Percentiles rank a stretch among this genome's conserved stretches.
phyloP scores from a whole-genome alignment of 2,113 vertebrate genomes.

The Gorsachius goisagi region DNA sequence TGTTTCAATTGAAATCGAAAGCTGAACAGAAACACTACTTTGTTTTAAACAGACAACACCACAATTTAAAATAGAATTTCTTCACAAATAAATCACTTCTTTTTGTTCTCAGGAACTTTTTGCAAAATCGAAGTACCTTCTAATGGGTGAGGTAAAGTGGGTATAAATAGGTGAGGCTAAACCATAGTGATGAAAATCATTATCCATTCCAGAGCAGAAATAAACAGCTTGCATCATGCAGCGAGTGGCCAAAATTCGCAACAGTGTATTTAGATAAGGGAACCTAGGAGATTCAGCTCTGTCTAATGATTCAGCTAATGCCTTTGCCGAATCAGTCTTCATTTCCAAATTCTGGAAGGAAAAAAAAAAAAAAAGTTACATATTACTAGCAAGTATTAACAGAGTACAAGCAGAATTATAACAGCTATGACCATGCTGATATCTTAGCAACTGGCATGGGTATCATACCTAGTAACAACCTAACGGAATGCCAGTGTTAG shows the following conservation, averaged over 20 bases:
- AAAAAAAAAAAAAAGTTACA: not conserved
- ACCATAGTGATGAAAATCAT: slow-evolving; percentile 95
- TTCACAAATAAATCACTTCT: not conserved
- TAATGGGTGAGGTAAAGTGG: slow-evolving; percentile 97
- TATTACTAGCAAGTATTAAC: not conserved
- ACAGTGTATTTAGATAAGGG: slow-evolving; percentile 89
- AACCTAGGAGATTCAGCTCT: slow-evolving; percentile 80
- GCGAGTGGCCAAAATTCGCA: slow-evolving; percentile 93
- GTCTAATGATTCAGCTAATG: slow-evolving; percentile 92
- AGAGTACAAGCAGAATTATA: not conserved
- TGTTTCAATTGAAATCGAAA: not conserved
- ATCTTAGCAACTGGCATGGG: not conserved
- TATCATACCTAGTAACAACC: not conserved
- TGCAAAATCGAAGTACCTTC: slow-evolving; percentile 79
- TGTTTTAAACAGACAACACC: not conserved
- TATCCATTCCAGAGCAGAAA: slow-evolving; percentile 98
- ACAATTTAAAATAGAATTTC: not conserved
- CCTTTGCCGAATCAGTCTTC: slow-evolving; percentile 91
- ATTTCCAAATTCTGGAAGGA: slow-evolving; percentile 82
- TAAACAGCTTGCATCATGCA: slow-evolving; percentile 99
- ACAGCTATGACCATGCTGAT: not conserved
- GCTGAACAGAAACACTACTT: not conserved
- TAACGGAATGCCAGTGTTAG: not conserved
- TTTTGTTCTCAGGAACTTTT: not conserved
- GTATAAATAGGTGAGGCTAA: slow-evolving; percentile 97